Conservation (phyloP, 2,888 invertebrate species). For the Eupithecia subumbrata region DNA sequence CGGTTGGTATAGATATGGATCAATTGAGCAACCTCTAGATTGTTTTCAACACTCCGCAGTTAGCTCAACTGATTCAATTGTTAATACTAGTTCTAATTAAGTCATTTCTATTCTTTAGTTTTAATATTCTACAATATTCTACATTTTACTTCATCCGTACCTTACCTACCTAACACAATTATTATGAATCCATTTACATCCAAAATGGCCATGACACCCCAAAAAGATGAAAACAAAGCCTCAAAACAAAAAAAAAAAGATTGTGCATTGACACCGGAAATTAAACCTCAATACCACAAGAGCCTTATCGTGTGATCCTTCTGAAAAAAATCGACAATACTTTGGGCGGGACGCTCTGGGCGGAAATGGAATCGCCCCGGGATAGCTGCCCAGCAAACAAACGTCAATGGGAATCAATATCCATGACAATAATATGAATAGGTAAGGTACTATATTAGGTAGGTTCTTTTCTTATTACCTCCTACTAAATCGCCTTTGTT, state of each 20-base stretch:
- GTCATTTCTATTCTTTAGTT: no score
- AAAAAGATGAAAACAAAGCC: background rate
- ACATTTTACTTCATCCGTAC: no score
- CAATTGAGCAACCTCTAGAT: no score
- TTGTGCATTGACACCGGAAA: constrained; percentile 40
- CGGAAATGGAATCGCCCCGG: constrained; percentile 35
- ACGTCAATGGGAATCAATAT: constrained; percentile 14
- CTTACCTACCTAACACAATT: no score
- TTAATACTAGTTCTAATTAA: no score
- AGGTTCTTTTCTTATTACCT: no score
- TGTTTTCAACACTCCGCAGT: no score
- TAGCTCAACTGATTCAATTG: no score
- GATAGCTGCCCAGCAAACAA: constrained; percentile 24
- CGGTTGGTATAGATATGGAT: no score
- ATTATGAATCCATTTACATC: no score
- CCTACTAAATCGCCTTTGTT: no score
- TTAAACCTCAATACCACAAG: constrained; percentile 42
- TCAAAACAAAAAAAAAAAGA: constrained; percentile 21
- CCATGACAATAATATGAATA: background rate
- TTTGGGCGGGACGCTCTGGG: constrained; percentile 8
- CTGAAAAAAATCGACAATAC: constrained; percentile 23
- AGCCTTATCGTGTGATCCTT: constrained; percentile 24
- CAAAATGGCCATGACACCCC: background rate
- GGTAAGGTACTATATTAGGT: background rate
- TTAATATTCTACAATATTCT: no score